Evolutionary conservation across 1,140 invertebrate species (phyloP).

Genomic region (Paraescarpia echinospica): DNA sequence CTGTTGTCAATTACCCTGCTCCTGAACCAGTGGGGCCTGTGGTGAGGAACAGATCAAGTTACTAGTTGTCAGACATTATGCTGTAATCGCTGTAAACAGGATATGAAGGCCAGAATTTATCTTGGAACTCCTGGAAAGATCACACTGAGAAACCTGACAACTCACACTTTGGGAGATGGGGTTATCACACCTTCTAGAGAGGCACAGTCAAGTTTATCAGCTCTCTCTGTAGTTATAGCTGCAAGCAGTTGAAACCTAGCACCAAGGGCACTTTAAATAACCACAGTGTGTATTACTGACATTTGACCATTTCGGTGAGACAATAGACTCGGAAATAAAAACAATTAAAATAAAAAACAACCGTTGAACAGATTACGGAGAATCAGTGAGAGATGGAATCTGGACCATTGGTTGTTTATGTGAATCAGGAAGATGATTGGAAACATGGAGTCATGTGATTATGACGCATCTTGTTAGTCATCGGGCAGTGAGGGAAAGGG

Average conservation of each 20-base stretch:
- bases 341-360: not conserved
- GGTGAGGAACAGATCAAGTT: not conserved
- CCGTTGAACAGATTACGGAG: not conserved
- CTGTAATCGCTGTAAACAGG: not conserved
- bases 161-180: not conserved
- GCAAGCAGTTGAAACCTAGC: not conserved
- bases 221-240: not conserved
- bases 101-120: not conserved
- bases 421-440: not conserved
- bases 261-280: not conserved
- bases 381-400: not conserved
- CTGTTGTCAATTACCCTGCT: not conserved
- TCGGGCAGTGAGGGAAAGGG: not conserved
- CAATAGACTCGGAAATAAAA: not conserved
- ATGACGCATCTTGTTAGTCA: not conserved
- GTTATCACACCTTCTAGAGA: not conserved
- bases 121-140: not conserved
- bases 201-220: not conserved
- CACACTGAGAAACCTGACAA: not conserved
- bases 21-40: not conserved
- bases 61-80: not conserved
- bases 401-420: not conserved
- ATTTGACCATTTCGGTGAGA: not conserved
- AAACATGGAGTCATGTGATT: not conserved
- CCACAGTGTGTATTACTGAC: not conserved